Conservation (phyloP, 2,888 invertebrate species). For the Phortica magna region DNA sequence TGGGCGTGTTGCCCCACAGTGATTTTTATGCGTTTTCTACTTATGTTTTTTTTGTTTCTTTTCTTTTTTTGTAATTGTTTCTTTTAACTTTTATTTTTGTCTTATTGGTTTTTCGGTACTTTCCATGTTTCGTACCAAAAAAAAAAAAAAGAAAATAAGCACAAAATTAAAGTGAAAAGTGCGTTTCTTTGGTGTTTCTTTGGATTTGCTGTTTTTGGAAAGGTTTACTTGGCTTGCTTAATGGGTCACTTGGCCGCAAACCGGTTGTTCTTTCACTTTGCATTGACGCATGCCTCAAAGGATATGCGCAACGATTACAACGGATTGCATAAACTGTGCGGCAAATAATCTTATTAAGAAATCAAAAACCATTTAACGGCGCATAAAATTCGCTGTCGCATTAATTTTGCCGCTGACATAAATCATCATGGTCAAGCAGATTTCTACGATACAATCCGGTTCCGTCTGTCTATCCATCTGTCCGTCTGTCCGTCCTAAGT, state of each 20-base stretch:
- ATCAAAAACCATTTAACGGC: not conserved
- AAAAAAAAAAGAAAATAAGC: too few relatives aligned
- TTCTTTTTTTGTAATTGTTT: not conserved
- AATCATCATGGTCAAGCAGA: not conserved
- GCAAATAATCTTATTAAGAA: not conserved
- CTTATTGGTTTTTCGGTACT: too few relatives aligned
- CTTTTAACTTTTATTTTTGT: not conserved
- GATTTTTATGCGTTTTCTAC: constrained; percentile 15
- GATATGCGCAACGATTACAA: not conserved
- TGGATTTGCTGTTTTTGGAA: too few relatives aligned
- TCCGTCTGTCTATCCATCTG: too few relatives aligned
- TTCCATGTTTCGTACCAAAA: too few relatives aligned
- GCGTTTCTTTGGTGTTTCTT: too few relatives aligned
- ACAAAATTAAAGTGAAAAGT: too few relatives aligned
- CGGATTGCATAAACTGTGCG: not conserved
- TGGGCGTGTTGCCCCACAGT: constrained; percentile 2
- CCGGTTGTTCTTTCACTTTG: too few relatives aligned
- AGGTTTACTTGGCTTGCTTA: too few relatives aligned
- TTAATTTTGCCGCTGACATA: not conserved
- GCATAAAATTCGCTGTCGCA: not conserved
- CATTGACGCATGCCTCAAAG: too few relatives aligned
- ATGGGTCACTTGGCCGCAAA: too few relatives aligned
- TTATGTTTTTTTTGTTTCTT: not conserved
- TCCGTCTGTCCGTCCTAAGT: not conserved
- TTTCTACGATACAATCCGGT: not conserved